These are phyloP conservation scores for Austrolebias charrua DNA, from an alignment of 2,797 vertebrate genomes.

Conservation along the genomic window DNA sequence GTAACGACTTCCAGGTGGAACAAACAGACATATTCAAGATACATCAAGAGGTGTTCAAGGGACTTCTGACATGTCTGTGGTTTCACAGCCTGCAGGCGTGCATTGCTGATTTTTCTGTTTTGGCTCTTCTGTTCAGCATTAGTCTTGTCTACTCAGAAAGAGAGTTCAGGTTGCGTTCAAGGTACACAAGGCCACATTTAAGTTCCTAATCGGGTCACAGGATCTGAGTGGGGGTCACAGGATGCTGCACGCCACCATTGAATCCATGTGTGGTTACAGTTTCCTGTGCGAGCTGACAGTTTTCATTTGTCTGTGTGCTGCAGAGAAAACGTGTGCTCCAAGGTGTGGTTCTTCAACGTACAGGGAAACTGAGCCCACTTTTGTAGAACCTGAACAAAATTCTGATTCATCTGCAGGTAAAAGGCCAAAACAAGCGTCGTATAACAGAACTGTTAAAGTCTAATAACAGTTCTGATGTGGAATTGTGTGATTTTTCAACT, in stretches of 20 bases:
- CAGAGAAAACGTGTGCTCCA: neutral
- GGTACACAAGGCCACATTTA: neutral
- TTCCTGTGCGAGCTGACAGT: conserved; percentile 7
- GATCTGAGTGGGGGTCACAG: conserved; percentile 3
- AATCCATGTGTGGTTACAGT: neutral
- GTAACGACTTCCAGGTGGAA: neutral
- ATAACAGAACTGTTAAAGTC: neutral
- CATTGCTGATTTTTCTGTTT: neutral
- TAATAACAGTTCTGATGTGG: no score
- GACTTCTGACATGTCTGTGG: neutral
- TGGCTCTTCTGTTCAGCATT: neutral
- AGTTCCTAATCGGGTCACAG: neutral
- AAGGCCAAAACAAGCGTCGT: neutral
- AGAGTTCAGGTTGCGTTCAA: conserved; percentile 4
- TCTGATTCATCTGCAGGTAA: neutral
- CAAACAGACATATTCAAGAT: neutral
- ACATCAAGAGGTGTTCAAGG: neutral
- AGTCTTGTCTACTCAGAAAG: neutral
- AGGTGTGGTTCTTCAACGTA: neutral
- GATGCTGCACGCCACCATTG: neutral
- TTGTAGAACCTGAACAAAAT: conserved; percentile 1
- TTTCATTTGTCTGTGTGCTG: neutral
- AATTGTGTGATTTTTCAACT: no score
- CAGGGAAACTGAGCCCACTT: neutral
- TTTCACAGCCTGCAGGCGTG: neutral